Percentiles rank a stretch among this genome's conserved stretches.
phyloP scores from a whole-genome alignment of 2,113 vertebrate species.

The Budorcas taxicolor region DNA sequence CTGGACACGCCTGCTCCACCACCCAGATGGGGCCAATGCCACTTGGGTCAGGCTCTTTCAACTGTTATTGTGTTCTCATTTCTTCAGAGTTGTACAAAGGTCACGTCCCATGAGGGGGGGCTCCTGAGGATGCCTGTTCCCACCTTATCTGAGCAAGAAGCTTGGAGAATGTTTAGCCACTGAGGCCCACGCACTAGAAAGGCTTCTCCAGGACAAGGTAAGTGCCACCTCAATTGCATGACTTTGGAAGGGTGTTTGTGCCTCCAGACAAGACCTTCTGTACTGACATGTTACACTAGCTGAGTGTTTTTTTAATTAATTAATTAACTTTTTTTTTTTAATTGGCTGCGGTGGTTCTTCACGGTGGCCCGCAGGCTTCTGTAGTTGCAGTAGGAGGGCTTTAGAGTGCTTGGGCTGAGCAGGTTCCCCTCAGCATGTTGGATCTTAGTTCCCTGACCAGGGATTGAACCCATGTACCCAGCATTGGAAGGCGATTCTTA shows the following conservation, averaged over 20 bases:
- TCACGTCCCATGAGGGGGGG: not conserved
- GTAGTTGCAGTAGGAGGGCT: accelerated
- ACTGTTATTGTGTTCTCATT: not conserved
- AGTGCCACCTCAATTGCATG: accelerated
- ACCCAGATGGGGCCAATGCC: not conserved
- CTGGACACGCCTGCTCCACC: not conserved
- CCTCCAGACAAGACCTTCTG: not conserved
- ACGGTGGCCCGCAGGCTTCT: accelerated
- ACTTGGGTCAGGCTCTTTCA: accelerated
- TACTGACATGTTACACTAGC: not conserved
- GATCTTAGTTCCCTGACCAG: not conserved
- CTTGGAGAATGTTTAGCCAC: not conserved
- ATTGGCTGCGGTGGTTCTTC: not conserved
- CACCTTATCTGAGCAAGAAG: not conserved
- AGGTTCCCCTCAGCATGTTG: not conserved
- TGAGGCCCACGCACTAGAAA: not conserved
- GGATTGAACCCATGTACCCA: not conserved
- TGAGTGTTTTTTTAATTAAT: not conserved
- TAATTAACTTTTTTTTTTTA: not conserved
- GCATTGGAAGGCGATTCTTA: not conserved
- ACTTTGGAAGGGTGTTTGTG: not conserved
- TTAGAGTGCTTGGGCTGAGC: not conserved
- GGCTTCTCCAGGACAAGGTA: not conserved
- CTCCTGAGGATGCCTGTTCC: accelerated
- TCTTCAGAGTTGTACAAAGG: not conserved